Evolutionary conservation across 2,888 invertebrate genomes (phyloP).

Genomic region (Danaus chrysippus): DNA sequence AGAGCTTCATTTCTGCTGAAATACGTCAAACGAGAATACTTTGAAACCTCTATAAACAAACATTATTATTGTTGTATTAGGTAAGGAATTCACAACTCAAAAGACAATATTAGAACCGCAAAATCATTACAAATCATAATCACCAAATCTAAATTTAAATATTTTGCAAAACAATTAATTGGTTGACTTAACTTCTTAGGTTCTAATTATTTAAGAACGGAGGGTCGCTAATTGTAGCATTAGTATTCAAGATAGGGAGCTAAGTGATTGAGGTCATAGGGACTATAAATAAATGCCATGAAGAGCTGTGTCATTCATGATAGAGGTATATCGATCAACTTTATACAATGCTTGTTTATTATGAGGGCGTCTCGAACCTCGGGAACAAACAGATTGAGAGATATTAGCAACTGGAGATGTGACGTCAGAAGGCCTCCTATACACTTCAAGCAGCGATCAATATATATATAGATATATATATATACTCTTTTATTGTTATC

Average conservation of each 20-base stretch:
- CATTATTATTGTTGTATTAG: too few relatives aligned
- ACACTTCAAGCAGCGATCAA: too few relatives aligned
- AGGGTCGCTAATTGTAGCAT: neutral
- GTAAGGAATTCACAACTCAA: too few relatives aligned
- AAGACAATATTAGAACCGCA: too few relatives aligned
- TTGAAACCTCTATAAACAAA: too few relatives aligned
- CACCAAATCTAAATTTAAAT: neutral
- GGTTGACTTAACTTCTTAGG: neutral
- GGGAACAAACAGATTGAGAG: neutral
- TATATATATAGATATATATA: too few relatives aligned
- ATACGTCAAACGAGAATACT: neutral
- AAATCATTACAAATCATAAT: too few relatives aligned
- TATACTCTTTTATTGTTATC: too few relatives aligned
- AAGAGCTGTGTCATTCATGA: neutral
- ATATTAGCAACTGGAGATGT: neutral
- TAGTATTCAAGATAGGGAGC: neutral
- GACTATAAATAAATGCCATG: neutral
- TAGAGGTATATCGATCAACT: neutral
- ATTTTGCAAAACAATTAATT: slow-evolving; percentile 1
- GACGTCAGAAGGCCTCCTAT: neutral
- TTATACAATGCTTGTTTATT: slow-evolving; percentile 2
- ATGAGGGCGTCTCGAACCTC: slow-evolving; percentile 1
- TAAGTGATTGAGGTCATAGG: neutral
- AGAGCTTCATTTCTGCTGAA: neutral
- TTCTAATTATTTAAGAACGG: neutral